phyloP scores from a whole-genome alignment of 2,888 invertebrate genomes.

The Embidobia sp. region DNA sequence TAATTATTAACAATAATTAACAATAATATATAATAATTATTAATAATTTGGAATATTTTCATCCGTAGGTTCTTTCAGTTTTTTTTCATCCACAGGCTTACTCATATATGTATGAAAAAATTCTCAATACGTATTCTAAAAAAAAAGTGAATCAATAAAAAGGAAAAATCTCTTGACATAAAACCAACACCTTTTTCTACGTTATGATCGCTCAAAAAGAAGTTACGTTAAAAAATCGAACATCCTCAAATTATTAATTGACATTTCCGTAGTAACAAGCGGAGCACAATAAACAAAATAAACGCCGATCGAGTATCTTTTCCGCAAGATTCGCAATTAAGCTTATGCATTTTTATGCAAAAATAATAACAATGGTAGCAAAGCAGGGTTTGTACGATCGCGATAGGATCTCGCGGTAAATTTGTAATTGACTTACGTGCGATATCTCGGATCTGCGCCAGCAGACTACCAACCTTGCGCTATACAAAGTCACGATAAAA shows the following conservation, averaged over 20 bases:
- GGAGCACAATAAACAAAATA: slow-evolving; percentile 20
- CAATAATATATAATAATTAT: too few species aligned
- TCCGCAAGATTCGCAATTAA: slow-evolving; percentile 21
- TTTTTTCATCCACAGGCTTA: too few species aligned
- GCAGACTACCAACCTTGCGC: slow-evolving; percentile 41
- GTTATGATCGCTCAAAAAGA: too few species aligned
- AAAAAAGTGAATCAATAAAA: too few species aligned
- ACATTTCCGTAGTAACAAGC: slow-evolving; percentile 4
- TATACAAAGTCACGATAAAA: slow-evolving; percentile 50
- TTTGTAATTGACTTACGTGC: slow-evolving; percentile 65
- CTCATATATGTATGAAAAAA: too few species aligned
- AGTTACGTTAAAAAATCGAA: neutral
- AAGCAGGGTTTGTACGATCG: slow-evolving; percentile 24
- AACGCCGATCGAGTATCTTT: slow-evolving; percentile 14
- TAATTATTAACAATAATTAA: too few species aligned
- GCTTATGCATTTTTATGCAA: slow-evolving; percentile 39
- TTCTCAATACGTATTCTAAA: too few species aligned
- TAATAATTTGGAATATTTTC: too few species aligned
- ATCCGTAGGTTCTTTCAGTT: too few species aligned
- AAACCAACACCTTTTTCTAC: too few species aligned
- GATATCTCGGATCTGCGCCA: slow-evolving; percentile 57
- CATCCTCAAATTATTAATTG: neutral
- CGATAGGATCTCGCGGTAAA: slow-evolving; percentile 51
- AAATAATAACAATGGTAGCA: slow-evolving; percentile 45
- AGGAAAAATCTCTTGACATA: too few species aligned